These are phyloP conservation scores for Anguilla obscura DNA, from an alignment of 2,797 vertebrate genomes.

Conservation along the genomic window DNA sequence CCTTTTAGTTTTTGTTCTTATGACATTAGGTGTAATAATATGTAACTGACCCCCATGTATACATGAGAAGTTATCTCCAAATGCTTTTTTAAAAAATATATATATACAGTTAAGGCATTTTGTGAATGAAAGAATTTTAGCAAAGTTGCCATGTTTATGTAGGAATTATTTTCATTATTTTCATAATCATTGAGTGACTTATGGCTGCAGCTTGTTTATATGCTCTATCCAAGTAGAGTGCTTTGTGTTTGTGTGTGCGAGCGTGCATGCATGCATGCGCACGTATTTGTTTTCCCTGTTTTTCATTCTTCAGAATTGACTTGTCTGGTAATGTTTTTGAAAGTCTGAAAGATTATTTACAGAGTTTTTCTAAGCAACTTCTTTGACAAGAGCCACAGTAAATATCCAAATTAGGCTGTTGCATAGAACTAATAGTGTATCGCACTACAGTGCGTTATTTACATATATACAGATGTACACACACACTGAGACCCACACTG, in stretches of 20 bases:
- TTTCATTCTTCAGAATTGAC: not conserved
- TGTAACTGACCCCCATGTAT: not conserved
- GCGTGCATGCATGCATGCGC: not conserved
- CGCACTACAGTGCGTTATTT: not conserved
- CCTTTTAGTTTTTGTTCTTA: not conserved
- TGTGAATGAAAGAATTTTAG: not conserved
- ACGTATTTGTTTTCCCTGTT: not conserved
- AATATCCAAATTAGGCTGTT: not conserved
- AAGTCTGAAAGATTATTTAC: not conserved
- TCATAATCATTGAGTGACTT: not conserved
- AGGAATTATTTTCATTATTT: not conserved
- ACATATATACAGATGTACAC: not conserved
- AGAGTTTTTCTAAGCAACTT: not conserved
- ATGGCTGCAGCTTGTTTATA: not conserved
- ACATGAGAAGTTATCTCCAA: not conserved
- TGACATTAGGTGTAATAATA: not conserved
- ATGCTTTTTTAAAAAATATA: not conserved
- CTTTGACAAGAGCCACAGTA: not conserved
- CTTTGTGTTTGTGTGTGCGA: not conserved
- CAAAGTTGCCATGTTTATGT: not conserved
- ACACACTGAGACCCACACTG: not conserved
- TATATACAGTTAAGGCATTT: not conserved
- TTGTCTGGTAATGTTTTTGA: not conserved
- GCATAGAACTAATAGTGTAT: not conserved
- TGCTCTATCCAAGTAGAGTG: not conserved